Base-by-base conservation (phyloP, 2,888 invertebrate genomes). In the Noctua fimbriata region DNA sequence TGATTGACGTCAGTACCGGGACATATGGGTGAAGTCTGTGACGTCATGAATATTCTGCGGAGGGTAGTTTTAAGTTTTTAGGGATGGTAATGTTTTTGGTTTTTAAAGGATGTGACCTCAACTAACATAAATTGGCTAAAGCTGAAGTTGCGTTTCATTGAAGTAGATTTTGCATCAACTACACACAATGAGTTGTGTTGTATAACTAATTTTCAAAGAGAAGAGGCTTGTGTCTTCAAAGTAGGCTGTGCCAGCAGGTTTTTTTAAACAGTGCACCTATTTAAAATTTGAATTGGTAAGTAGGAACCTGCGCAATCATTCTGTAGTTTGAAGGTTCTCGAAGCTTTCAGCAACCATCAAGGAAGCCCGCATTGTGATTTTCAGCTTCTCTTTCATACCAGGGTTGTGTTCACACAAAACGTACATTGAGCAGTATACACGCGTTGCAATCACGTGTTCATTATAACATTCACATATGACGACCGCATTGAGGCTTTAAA, bases 1-100 rank as follows among this genome's bases (percentile, higher is more conserved):
- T 83, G 82, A 85, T 82, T 82, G 85, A 84, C 82, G 85, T 73
- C 85, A 73, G 82, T 73, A 66, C 49, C 28, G 75, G 78, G 82
- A 79, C 71, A 66, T 60, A 44, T 52, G 58, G 71, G 78, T 77
- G 74, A 74, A 83, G 36, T 52, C 52, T 77, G 47, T 73, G 69
- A 73, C 78, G 73, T 78, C 72, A 85, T 76, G 69, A 78, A 81
- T 85, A 70, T 73, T 81, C 74, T 52, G 55, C 4, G 2, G n/a
- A 32, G 52, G 16, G 63, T 73, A 28, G 63, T 77, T 77, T 80
- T 24, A 28, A 74, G 21, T 49, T 73, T 58, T 12, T 47, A 18
- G 24, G 21, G 10, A 1, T 18, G 41, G 7, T 12, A 21, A 7
- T 44, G 10, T 44, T 67, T n/a, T 66, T 41, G 7, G 41, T 9